phyloP scores from a whole-genome alignment of 2,797 vertebrate species.

The Chrysocyon brachyurus region DNA sequence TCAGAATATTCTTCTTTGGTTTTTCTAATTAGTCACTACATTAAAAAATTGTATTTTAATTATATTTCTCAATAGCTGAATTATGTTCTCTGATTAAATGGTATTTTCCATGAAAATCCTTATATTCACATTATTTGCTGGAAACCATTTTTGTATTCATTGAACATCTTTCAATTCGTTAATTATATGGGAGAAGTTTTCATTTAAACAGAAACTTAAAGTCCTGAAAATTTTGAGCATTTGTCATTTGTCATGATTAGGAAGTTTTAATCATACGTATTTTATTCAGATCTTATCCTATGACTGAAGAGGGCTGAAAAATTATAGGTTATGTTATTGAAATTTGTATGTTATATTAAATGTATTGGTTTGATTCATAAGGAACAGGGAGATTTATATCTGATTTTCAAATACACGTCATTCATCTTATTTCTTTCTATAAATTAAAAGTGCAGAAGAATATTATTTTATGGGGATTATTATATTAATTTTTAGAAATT shows the following conservation, averaged over 20 bases:
- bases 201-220: conserved; percentile 28
- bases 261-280: not conserved
- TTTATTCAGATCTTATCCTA: not conserved
- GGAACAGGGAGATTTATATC: not conserved
- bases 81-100: not conserved
- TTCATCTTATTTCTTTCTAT: not conserved
- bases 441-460: not conserved
- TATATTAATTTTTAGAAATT: conserved; percentile 35
- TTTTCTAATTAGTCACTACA: not conserved
- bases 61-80: not conserved
- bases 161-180: not conserved
- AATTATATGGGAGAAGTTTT: not conserved
- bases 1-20: not conserved
- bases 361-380: not conserved
- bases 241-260: not conserved
- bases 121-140: not conserved
- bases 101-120: not conserved
- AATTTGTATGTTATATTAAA: not conserved
- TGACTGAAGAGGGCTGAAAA: not conserved
- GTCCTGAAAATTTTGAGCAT: not conserved
- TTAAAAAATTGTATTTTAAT: conserved; percentile 16
- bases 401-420: not conserved
- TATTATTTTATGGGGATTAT: not conserved
- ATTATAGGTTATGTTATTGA: not conserved
- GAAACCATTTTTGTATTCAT: not conserved